Conservation (phyloP, 2,797 vertebrate species). For the Notamacropus eugenii region DNA sequence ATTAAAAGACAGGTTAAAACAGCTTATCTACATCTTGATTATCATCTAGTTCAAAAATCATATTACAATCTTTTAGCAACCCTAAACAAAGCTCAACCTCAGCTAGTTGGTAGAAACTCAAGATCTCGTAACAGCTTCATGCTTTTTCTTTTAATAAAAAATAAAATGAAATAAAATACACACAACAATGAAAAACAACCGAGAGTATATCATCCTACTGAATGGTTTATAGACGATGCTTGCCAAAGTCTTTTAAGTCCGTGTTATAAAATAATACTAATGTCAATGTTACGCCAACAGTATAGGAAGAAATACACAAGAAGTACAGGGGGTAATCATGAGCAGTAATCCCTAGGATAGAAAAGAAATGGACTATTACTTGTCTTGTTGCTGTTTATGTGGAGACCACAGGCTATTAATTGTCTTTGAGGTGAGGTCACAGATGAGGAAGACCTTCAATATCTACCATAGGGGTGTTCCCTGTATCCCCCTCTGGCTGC, state of each 20-base stretch:
- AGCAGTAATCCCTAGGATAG: slow-evolving; percentile 87
- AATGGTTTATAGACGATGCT: slow-evolving; percentile 86
- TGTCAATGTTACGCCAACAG: slow-evolving; percentile 84
- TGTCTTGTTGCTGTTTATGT: slow-evolving; percentile 90
- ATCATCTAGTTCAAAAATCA: slow-evolving; percentile 85
- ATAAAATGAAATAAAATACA: slow-evolving; percentile 81
- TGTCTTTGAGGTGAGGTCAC: slow-evolving; percentile 91
- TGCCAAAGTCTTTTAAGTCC: slow-evolving; percentile 84
- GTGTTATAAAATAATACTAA: slow-evolving; percentile 87
- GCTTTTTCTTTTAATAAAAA: slow-evolving; percentile 82
- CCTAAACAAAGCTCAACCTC: slow-evolving; percentile 87
- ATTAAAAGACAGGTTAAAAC: slow-evolving; percentile 91
- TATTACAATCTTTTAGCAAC: slow-evolving; percentile 89
- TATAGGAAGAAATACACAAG: slow-evolving; percentile 86
- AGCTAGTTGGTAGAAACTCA: slow-evolving; percentile 87
- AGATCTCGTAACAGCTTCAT: slow-evolving; percentile 89
- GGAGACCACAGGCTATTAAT: slow-evolving; percentile 89
- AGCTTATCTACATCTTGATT: slow-evolving; percentile 91
- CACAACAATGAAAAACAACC: slow-evolving; percentile 90
- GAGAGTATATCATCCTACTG: slow-evolving; percentile 88
- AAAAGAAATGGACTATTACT: slow-evolving; percentile 91
- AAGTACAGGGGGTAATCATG: slow-evolving; percentile 83
- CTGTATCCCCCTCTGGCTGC: slow-evolving; percentile 96
- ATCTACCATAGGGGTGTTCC: slow-evolving; percentile 99
- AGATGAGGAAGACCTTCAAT: slow-evolving; percentile 96